A percentile compares a stretch with the other conserved stretches of the same genome.
Evolutionary conservation across 2,888 invertebrate species (phyloP).

Genomic region (Syrista parreyssii): DNA sequence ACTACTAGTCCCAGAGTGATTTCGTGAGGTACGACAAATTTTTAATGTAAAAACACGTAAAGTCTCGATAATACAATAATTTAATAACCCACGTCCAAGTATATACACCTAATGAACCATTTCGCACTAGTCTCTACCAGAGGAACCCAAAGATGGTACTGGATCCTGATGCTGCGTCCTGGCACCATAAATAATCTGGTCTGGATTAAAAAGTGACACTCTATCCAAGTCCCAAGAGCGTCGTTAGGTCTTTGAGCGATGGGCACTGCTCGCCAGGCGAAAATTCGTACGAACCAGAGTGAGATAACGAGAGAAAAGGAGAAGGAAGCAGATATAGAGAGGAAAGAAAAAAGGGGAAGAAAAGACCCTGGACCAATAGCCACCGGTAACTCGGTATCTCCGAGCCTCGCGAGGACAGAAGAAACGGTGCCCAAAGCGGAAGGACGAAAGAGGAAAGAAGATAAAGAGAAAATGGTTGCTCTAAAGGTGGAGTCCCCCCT

Average conservation of each 20-base stretch:
- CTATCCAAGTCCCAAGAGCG: not conserved
- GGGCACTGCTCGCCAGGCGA: constrained; percentile 15
- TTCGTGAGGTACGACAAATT: constrained; percentile 1
- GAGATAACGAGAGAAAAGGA: not conserved
- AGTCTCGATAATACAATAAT: constrained; percentile 58
- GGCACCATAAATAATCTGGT: constrained; percentile 58
- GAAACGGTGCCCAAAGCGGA: not conserved
- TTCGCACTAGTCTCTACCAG: too few relatives aligned
- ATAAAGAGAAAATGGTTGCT: constrained; percentile 30
- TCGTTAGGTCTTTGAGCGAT: constrained; percentile 24
- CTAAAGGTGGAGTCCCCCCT: constrained; percentile 15
- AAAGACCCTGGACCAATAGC: constrained; percentile 9
- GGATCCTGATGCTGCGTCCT: constrained; percentile 14
- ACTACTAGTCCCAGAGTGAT: constrained; percentile 15
- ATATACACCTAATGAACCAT: not conserved
- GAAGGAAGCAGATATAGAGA: constrained; percentile 8
- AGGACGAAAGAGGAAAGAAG: constrained; percentile 22
- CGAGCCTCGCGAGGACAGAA: constrained; percentile 7
- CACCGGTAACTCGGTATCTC: constrained; percentile 11
- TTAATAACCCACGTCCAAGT: constrained; percentile 42
- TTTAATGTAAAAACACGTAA: constrained; percentile 44
- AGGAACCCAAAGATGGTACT: too few relatives aligned
- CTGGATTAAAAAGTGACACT: constrained; percentile 49
- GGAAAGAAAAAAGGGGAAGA: constrained; percentile 11
- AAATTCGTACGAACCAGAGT: not conserved